A percentile compares a stretch with the other conserved stretches of the same genome.
phyloP scores from a whole-genome alignment of 2,888 invertebrate genomes.

The Euclidia mi region DNA sequence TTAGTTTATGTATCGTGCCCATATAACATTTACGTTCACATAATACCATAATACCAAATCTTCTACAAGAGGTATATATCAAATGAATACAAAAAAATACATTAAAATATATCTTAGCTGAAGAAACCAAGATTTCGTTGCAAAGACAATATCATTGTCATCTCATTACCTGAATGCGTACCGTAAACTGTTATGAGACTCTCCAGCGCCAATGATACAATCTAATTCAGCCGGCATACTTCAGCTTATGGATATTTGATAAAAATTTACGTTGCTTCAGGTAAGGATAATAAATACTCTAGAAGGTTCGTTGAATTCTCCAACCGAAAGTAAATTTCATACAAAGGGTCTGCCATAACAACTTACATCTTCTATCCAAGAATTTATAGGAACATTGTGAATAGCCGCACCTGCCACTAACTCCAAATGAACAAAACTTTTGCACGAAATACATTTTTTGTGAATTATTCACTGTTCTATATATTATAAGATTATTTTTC shows the following conservation, averaged over 20 bases:
- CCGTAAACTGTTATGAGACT: slow-evolving; percentile 12
- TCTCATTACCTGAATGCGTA: slow-evolving; percentile 5
- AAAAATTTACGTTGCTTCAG: too few relatives aligned
- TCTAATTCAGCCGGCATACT: slow-evolving; percentile 14
- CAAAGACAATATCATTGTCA: slow-evolving; percentile 2
- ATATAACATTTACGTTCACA: too few relatives aligned
- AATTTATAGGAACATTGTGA: slow-evolving; percentile 14
- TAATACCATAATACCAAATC: too few relatives aligned
- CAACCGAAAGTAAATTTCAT: slow-evolving; percentile 7
- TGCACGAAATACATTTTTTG: slow-evolving; percentile 3
- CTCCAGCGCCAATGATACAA: slow-evolving; percentile 7
- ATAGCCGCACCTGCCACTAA: slow-evolving; percentile 13
- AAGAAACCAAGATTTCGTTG: neutral
- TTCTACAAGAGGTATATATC: too few relatives aligned
- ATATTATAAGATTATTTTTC: slow-evolving; percentile 15
- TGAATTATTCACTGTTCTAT: slow-evolving; percentile 2
- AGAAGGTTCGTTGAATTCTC: neutral
- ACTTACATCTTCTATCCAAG: slow-evolving; percentile 5
- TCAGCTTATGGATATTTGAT: neutral
- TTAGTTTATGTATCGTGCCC: too few relatives aligned
- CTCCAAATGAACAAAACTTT: slow-evolving; percentile 15
- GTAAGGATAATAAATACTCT: too few relatives aligned
- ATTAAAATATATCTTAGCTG: neutral
- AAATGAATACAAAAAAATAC: neutral
- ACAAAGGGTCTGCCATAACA: slow-evolving; percentile 1